A percentile compares a stretch with the other conserved stretches of the same genome.
These are phyloP conservation scores for Hystrix cristata DNA, from an alignment of 2,113 vertebrate genomes.

Conservation along the genomic window DNA sequence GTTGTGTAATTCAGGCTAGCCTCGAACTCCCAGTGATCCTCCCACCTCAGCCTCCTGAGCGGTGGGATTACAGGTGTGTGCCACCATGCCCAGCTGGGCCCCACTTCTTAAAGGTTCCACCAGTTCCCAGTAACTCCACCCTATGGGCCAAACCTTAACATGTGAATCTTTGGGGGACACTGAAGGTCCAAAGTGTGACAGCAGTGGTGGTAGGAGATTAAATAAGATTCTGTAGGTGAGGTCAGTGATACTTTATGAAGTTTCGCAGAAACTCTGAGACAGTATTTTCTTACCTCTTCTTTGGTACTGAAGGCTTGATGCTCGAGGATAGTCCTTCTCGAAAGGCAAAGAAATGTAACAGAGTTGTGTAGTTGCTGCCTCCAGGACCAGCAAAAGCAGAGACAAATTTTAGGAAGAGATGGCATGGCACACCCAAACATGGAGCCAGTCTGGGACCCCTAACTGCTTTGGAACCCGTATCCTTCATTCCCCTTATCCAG, in stretches of 20 bases:
- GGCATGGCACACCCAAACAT: neutral
- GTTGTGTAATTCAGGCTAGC: neutral
- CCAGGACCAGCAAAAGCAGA: conserved; percentile 14
- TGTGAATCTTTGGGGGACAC: too few species aligned
- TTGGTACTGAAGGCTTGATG: neutral
- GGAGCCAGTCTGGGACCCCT: neutral
- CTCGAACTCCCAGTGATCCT: too few species aligned
- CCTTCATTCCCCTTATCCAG: neutral
- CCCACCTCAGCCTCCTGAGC: neutral
- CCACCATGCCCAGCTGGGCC: neutral
- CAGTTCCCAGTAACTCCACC: neutral
- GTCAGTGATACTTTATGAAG: conserved; percentile 1
- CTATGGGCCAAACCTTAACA: neutral
- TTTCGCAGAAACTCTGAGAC: conserved; percentile 20
- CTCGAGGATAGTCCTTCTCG: neutral
- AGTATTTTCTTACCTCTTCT: neutral
- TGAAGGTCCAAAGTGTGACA: neutral
- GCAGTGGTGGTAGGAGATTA: neutral
- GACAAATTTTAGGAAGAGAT: neutral
- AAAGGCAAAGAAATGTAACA: conserved; percentile 10
- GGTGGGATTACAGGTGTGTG: neutral
- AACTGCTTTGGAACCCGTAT: neutral
- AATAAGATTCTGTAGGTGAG: conserved; percentile 40
- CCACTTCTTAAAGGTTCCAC: neutral
- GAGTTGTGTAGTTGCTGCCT: neutral